Percentiles rank a stretch among this genome's conserved stretches.
Conservation (phyloP, 2,113 vertebrate species). For the Vombatus ursinus region DNA sequence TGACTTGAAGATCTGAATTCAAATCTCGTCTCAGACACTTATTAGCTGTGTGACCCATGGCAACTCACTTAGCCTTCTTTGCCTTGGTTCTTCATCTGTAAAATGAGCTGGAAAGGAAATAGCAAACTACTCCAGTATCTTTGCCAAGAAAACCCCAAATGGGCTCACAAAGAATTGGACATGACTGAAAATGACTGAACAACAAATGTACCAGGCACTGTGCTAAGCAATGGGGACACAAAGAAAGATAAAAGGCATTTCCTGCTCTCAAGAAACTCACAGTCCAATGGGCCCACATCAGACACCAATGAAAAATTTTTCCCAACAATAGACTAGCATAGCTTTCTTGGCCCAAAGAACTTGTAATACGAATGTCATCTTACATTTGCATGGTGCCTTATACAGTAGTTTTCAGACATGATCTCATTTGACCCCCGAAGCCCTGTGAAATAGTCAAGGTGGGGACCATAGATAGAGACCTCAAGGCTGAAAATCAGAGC, state of each 20-base stretch:
- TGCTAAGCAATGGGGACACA: neutral
- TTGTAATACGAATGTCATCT: neutral
- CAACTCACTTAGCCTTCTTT: neutral
- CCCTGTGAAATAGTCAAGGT: neutral
- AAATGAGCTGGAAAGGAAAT: neutral
- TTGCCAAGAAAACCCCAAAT: neutral
- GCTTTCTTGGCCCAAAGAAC: neutral
- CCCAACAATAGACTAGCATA: neutral
- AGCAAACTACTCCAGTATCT: neutral
- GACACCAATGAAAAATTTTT: neutral
- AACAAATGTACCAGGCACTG: neutral
- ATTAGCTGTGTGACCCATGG: neutral
- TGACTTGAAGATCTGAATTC: neutral
- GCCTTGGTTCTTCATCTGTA: neutral
- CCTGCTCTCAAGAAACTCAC: neutral
- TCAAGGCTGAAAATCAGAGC: neutral
- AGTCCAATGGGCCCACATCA: neutral
- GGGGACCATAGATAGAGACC: neutral
- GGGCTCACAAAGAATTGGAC: neutral
- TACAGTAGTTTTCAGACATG: neutral
- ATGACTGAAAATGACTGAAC: neutral
- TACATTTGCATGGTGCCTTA: neutral
- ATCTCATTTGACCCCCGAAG: neutral
- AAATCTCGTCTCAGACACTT: neutral
- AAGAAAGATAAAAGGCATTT: neutral